Evolutionary conservation across 2,888 invertebrate genomes (phyloP).

Genomic region (Zygothrica quintamaculata): DNA sequence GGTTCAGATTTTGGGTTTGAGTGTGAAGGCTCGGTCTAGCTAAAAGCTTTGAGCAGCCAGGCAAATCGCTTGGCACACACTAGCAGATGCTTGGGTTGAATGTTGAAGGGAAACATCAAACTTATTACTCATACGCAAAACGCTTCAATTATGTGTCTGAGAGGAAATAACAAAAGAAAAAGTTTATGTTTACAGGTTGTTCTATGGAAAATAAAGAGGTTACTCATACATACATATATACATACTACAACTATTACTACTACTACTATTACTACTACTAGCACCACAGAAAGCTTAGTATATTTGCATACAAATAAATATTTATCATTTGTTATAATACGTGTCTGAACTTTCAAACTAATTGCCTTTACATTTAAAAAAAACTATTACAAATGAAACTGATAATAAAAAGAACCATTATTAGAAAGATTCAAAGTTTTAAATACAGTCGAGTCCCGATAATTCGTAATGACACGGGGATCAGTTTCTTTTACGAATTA

Average conservation of each 20-base stretch:
- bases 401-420: too few species aligned
- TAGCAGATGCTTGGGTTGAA: constrained; percentile 8
- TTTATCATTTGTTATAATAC: constrained; percentile 33
- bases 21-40: constrained; percentile 3
- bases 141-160: constrained; percentile 2
- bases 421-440: too few species aligned
- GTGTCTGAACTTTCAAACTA: constrained; percentile 15
- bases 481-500: too few species aligned
- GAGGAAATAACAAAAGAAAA: constrained; percentile 5
- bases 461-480: too few species aligned
- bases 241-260: too few species aligned
- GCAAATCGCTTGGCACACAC: constrained; percentile 20
- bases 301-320: constrained; percentile 35
- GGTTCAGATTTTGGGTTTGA: background rate
- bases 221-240: too few species aligned
- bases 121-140: constrained; percentile 43
- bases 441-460: too few species aligned
- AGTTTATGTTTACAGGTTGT: constrained; percentile 11
- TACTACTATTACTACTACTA: too few species aligned
- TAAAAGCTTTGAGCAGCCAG: constrained; percentile 52
- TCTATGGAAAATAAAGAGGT: background rate
- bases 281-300: background rate
- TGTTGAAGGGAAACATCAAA: constrained; percentile 16
- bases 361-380: constrained; percentile 17
- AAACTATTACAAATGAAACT: background rate